A percentile compares a stretch with the other conserved stretches of the same genome.
These are phyloP conservation scores for Cosmia trapezina DNA, from an alignment of 2,888 invertebrate genomes.

Conservation along the genomic window DNA sequence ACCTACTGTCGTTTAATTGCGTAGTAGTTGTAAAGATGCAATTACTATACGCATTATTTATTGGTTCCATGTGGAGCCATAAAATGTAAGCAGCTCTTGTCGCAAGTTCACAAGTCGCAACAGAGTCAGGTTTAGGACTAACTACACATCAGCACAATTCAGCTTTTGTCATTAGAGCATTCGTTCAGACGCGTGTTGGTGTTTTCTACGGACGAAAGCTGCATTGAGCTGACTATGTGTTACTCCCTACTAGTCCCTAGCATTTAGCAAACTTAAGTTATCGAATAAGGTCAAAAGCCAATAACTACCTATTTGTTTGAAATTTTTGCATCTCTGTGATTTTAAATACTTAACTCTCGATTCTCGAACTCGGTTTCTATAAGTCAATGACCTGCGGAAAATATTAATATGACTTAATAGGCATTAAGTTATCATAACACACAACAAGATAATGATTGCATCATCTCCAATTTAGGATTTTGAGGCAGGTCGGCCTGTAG, in stretches of 20 bases:
- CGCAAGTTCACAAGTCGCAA: constrained; percentile 14
- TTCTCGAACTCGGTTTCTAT: background rate
- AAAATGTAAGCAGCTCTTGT: constrained; percentile 6
- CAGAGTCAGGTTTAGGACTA: too few species aligned
- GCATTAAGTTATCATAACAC: constrained; percentile 11
- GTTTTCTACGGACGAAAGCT: too few species aligned
- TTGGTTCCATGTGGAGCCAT: constrained; percentile 8
- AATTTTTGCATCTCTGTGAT: background rate
- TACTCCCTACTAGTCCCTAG: too few species aligned
- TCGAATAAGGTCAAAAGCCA: background rate
- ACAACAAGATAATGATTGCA: constrained; percentile 55
- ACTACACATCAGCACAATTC: too few species aligned
- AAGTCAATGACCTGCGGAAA: constrained; percentile 31
- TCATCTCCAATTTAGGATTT: constrained; percentile 58
- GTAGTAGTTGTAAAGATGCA: constrained; percentile 28
- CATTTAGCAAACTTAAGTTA: constrained; percentile 1
- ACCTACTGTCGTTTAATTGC: constrained; percentile 37
- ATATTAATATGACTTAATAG: constrained; percentile 4
- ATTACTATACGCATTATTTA: constrained; percentile 15
- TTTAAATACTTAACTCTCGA: constrained; percentile 2
- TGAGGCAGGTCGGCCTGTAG: constrained; percentile 61
- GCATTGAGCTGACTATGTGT: too few species aligned
- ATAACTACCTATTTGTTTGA: background rate
- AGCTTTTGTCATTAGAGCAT: too few species aligned
- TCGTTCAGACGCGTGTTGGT: too few species aligned